These are phyloP conservation scores for Heliangelus exortis DNA, from an alignment of 2,797 vertebrate genomes.

Conservation along the genomic window DNA sequence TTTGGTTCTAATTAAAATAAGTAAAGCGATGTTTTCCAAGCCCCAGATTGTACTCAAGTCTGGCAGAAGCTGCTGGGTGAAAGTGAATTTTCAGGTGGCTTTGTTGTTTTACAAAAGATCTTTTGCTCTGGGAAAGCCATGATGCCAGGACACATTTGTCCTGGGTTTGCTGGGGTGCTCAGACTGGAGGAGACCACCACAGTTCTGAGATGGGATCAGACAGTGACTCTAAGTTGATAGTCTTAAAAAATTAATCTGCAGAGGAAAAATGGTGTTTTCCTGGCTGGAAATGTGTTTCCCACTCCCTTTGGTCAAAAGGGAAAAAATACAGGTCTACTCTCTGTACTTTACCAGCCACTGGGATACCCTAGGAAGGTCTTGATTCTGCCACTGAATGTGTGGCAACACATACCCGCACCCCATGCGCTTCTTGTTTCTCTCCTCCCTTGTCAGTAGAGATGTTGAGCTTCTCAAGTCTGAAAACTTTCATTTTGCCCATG, in stretches of 20 bases:
- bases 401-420: not conserved
- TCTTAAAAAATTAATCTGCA: not conserved
- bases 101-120: not conserved
- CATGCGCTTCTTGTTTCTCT: accelerated
- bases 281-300: not conserved
- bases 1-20: slow-evolving; percentile 67
- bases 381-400: not conserved
- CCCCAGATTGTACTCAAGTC: not conserved
- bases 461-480: not conserved
- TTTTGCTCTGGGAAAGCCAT: not conserved
- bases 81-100: slow-evolving; percentile 11
- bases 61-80: not conserved
- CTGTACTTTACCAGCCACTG: not conserved
- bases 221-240: not conserved
- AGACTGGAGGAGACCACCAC: not conserved
- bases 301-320: not conserved
- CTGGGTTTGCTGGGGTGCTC: not conserved
- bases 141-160: not conserved
- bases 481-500: not conserved
- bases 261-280: not conserved
- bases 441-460: not conserved
- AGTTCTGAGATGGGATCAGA: not conserved
- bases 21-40: slow-evolving; percentile 23
- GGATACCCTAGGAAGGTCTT: not conserved
- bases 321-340: not conserved